Evolutionary conservation across 2,888 invertebrate species (phyloP), one percentile per base, ranked within the genome.

Genomic region (Leptinotarsa juncta): DNA sequence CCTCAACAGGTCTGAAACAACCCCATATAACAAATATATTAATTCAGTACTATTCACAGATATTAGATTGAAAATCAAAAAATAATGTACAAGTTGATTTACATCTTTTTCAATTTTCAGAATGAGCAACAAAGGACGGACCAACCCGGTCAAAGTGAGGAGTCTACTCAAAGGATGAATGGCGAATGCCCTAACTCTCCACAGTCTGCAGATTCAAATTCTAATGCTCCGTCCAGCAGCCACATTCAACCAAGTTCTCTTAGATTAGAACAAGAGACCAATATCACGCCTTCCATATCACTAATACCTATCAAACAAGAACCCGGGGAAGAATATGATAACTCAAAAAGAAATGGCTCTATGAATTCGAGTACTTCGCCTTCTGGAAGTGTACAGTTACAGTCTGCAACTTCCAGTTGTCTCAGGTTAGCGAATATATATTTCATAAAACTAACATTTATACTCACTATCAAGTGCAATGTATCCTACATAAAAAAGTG

Each of bases 271-370:
- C 88, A 87, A 81, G 90, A 91, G 81, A 90, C 90, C 65, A 89
- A 90, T 82, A 95, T 95, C 85, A 95, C 95, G 82, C 95, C 95
- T 26, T 95, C 95, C 79, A 95, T 96, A 83, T 95, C 95, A 57
- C 89, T 96, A 71, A 95, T 96, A 89, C 95, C 95, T 75, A 95
- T 96, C 81, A 95, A 96, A 88, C 94, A 94, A 83, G 90, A 90
- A 82, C 90, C 90, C 71, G 88, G 88, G 74, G 90, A 90, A 73
- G 90, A 90, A 74, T 85, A 88, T 69, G 84, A 88, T 70, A 89
- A 88, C 72, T 76, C 82, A 14, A 88, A 87, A 79, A 79, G 86
- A 73, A 88, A 88, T 73, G 88, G 88, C 4, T 86, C 88, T 3
- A 83, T 85, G 16, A 88, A 87, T 81, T 80, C 85, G 57, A 86